Evolutionary conservation across 2,888 invertebrate species (phyloP), one percentile per base, ranked within the genome.

Genomic region (Xylota segnis): DNA sequence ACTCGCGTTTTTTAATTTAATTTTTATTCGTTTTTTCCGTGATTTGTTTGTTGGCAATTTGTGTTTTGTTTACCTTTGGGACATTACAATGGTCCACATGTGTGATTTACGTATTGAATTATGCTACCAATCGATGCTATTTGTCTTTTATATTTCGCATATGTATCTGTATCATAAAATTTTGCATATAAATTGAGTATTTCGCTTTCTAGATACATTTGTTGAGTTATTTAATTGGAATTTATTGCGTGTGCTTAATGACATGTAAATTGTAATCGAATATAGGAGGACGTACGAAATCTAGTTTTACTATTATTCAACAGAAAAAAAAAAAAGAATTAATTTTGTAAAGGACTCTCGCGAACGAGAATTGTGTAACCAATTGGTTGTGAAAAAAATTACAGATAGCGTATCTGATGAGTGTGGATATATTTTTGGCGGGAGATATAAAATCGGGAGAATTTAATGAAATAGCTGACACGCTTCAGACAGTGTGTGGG

Each of bases 221-320:
- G 27, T 34, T 32, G 12, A 29, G 29, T n/a, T 10, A 56, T 59
- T 59, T 47, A 59, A 59, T 78, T 68, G 34, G 72, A 78, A 63
- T 78, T 74, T 68, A 74, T 83, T 70, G 58, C n/a, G 29, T 56
- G 40, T 70, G 56, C 32, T 70, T 83, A 79, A 83, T 83, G 61
- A 63, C 45, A 83, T 83, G 78, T 63, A 78, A 65, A 78, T 66
- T 70, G 58, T 58, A 78, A 83, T 83, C 74, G 61, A 56, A 83
- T 68, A 10, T 34, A 34, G n/a, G n/a, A n/a, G n/a, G n/a, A n/a
- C 5, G 9, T 34, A 58, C 32, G 34, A 34, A 29, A 45, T 68
- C 61, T 68, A 34, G 23, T 58, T 50, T 50, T 65, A 70, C 32
- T 75, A 56, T 70, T 66, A 23, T 29, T 34, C 27, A 45, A 45